Percentiles rank a stretch among this genome's conserved stretches.
These are phyloP conservation scores for Apodemus speciosus DNA, from an alignment of 2,113 vertebrate species.

Conservation along the genomic window DNA sequence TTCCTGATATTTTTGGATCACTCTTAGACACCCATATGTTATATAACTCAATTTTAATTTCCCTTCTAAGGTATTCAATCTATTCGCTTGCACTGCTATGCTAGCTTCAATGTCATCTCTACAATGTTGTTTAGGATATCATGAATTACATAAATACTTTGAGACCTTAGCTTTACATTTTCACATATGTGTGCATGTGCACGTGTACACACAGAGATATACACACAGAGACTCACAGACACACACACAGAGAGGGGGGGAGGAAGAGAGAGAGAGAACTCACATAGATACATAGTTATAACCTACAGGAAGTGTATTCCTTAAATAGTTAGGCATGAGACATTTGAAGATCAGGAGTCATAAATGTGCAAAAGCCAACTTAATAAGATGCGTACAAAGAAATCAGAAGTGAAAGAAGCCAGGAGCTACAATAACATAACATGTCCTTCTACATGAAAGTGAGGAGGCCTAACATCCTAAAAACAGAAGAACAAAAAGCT, in stretches of 20 bases:
- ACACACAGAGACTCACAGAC: not conserved
- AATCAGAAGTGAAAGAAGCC: not conserved
- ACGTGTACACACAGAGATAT: too few species aligned
- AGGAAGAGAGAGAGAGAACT: too few species aligned
- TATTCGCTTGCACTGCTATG: not conserved
- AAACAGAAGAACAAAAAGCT: not conserved
- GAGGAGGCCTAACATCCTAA: not conserved
- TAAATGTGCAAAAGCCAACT: not conserved
- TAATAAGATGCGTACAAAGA: not conserved
- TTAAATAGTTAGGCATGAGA: not conserved
- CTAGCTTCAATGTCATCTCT: not conserved
- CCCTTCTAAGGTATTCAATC: not conserved
- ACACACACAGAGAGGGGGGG: too few species aligned
- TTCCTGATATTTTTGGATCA: conserved; percentile 34
- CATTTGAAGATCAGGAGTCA: not conserved
- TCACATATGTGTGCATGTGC: not conserved
- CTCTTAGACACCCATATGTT: not conserved
- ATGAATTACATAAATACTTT: not conserved
- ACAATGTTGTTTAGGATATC: not conserved
- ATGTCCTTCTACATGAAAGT: not conserved
- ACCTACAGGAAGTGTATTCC: not conserved
- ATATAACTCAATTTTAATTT: conserved; percentile 41
- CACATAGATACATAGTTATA: not conserved
- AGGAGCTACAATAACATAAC: not conserved
- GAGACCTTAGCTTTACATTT: not conserved